These are phyloP conservation scores for Probosciger aterrimus DNA, from an alignment of 2,113 vertebrate species.

Conservation along the genomic window DNA sequence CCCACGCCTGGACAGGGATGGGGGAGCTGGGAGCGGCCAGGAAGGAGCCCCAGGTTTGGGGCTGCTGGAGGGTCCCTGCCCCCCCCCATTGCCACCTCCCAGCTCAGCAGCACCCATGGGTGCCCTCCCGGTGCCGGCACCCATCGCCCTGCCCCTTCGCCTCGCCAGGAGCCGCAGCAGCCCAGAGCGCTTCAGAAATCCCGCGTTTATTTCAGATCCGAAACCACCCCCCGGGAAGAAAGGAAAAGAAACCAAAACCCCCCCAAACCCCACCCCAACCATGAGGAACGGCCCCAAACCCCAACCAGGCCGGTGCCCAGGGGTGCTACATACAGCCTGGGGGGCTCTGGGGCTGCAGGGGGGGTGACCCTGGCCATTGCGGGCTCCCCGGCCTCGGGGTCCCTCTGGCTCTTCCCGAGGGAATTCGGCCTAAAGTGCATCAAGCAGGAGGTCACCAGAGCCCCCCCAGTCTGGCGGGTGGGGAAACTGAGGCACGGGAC, in stretches of 20 bases:
- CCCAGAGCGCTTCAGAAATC: conserved; percentile 30
- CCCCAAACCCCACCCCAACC: background rate
- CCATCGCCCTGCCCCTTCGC: background rate
- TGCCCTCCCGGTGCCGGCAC: background rate
- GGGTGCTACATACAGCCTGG: conserved; percentile 62
- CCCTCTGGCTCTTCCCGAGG: background rate
- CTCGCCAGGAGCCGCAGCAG: background rate
- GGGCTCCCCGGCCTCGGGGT: background rate
- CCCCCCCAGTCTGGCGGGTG: background rate
- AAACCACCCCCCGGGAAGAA: conserved; percentile 14
- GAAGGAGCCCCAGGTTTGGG: background rate
- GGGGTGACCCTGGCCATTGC: background rate
- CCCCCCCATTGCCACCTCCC: rapidly evolving
- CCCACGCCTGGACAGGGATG: background rate
- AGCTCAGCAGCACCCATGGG: background rate
- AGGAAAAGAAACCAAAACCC: background rate
- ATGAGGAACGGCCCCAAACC: conserved; percentile 3
- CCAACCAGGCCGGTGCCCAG: background rate
- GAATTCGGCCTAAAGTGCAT: conserved; percentile 28
- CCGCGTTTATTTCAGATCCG: conserved; percentile 41
- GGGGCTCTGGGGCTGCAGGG: background rate
- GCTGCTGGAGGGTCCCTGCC: no score
- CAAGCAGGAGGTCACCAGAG: conserved; percentile 8
- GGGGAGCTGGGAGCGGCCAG: background rate
- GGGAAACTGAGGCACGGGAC: background rate